Evolutionary conservation across 2,797 vertebrate species (phyloP).

Genomic region (Amazonetta brasiliensis): DNA sequence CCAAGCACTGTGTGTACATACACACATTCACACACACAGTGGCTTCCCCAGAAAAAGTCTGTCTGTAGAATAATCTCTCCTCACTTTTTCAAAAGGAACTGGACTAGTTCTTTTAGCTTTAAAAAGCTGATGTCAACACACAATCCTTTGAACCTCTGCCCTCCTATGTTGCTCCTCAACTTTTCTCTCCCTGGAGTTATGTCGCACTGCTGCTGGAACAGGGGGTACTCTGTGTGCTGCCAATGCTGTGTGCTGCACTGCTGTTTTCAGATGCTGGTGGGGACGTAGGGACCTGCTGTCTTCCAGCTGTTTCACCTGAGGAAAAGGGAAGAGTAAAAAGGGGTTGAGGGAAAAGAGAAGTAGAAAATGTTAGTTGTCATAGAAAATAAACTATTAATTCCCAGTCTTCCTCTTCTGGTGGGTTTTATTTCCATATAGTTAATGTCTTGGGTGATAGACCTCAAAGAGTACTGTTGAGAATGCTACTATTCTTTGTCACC

Average conservation of each 20-base stretch:
- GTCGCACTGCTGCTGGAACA: slow-evolving; percentile 96
- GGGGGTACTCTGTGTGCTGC: slow-evolving; percentile 96
- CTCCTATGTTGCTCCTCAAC: background rate
- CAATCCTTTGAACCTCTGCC: slow-evolving; percentile 37
- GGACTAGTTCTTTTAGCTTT: slow-evolving; percentile 61
- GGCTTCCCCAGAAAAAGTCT: slow-evolving; percentile 58
- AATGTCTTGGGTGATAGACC: background rate
- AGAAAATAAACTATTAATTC: background rate
- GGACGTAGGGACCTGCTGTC: slow-evolving; percentile 86
- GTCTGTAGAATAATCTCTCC: slow-evolving; percentile 37
- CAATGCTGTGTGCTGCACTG: slow-evolving; percentile 94
- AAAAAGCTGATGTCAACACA: slow-evolving; percentile 40
- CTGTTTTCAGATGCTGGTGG: slow-evolving; percentile 91
- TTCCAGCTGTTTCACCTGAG: slow-evolving; percentile 83
- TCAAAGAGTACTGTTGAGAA: background rate
- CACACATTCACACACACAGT: slow-evolving; percentile 40
- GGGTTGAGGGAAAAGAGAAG: background rate
- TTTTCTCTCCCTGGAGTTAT: slow-evolving; percentile 71
- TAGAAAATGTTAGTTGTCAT: background rate
- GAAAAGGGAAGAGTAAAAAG: background rate
- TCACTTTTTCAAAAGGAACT: slow-evolving; percentile 49
- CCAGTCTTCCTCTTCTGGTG: background rate
- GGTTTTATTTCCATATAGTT: background rate
- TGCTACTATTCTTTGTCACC: background rate
- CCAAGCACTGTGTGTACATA: slow-evolving; percentile 31